Conservation (phyloP, 2,888 invertebrate species). For the Marronus borbonicus region DNA sequence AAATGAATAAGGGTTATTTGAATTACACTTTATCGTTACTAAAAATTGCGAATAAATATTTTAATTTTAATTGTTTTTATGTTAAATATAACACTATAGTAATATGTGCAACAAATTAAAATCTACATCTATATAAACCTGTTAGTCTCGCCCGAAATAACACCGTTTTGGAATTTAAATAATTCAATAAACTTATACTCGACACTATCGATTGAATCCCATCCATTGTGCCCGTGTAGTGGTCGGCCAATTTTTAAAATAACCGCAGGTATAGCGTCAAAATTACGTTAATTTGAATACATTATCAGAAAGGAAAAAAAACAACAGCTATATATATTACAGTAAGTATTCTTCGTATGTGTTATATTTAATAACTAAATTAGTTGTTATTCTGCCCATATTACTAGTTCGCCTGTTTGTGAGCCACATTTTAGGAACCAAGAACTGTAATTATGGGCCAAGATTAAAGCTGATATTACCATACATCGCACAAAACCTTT, state of each 20-base stretch:
- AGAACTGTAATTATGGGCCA: conserved; percentile 35
- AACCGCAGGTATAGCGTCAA: conserved; percentile 31
- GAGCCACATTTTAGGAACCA: conserved; percentile 40
- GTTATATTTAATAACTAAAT: conserved; percentile 46
- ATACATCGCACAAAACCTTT: conserved; percentile 26
- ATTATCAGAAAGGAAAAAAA: conserved; percentile 18
- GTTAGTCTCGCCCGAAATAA: background rate
- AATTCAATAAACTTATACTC: conserved; percentile 3
- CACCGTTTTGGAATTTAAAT: conserved; percentile 1
- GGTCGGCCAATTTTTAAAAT: conserved; percentile 23
- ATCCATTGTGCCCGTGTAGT: background rate
- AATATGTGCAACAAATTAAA: too few species aligned
- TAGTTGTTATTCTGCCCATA: conserved; percentile 40
- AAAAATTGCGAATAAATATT: too few species aligned
- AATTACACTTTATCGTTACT: too few species aligned
- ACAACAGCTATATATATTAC: conserved; percentile 13
- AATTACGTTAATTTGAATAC: conserved; percentile 37
- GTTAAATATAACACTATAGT: too few species aligned
- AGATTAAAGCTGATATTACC: conserved; percentile 42
- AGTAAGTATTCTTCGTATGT: conserved; percentile 30
- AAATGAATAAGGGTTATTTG: too few species aligned
- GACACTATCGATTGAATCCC: background rate
- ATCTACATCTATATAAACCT: background rate
- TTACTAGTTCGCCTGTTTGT: conserved; percentile 39
- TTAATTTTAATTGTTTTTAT: too few species aligned